These are phyloP conservation scores for Tenthredo scrophulariae DNA, from an alignment of 2,888 invertebrate species.

Conservation along the genomic window DNA sequence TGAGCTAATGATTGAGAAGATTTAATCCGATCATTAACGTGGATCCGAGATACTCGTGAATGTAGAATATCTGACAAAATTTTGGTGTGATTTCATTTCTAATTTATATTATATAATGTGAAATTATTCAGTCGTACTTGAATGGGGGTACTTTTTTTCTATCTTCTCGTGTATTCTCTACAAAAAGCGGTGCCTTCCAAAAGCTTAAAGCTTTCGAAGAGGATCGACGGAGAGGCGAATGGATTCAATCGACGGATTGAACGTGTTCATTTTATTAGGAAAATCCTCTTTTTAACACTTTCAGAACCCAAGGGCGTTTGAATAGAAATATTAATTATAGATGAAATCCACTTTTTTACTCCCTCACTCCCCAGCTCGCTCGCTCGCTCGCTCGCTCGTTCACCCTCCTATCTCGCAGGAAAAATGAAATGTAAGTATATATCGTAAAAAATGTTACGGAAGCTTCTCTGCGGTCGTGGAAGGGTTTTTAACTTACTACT, in stretches of 20 bases:
- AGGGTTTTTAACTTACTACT: slow-evolving; percentile 34
- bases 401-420: not conserved
- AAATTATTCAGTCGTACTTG: not conserved
- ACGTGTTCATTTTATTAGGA: slow-evolving; percentile 28
- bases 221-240: not conserved
- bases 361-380: not conserved
- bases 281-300: slow-evolving; percentile 3
- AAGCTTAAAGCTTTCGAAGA: not conserved
- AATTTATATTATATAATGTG: too few relatives aligned
- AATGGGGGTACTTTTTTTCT: not conserved
- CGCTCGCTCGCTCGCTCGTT: not conserved
- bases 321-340: slow-evolving; percentile 24
- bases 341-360: not conserved
- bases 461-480: slow-evolving; percentile 16
- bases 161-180: not conserved
- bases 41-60: not conserved
- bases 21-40: not conserved
- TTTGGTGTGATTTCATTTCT: not conserved
- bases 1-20: not conserved
- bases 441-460: slow-evolving; percentile 26
- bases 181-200: not conserved
- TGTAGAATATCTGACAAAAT: too few relatives aligned
- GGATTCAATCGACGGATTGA: not conserved
- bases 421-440: slow-evolving; percentile 20
- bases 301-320: not conserved